Evolutionary conservation across 2,888 invertebrate genomes (phyloP), one percentile per base, ranked within the genome.

Genomic region (Leptinotarsa haldemani): DNA sequence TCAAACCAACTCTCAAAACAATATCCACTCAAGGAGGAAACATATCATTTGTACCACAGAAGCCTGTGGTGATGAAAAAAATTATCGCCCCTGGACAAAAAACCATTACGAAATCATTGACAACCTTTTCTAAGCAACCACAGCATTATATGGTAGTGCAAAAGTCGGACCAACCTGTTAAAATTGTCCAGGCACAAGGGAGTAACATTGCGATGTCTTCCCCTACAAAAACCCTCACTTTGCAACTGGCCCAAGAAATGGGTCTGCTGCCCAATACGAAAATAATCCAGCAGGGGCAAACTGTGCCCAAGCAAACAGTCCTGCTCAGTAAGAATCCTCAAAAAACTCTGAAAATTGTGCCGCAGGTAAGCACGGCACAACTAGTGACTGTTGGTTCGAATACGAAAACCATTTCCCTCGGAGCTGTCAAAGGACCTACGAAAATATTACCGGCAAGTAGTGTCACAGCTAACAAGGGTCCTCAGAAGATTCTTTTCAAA

Each of bases 361-460:
- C 86, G 4, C 86, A 86, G 79, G 68, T 73, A 40, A 74, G 73
- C 50, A 40, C 81, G 3, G 74, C 80, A 47, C 76, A 81, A 30
- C 77, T 81, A 25, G 82, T 85, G 0, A 88, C 87, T 53, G 81
- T 78, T 74, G 88, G 70, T 12, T 65, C 73, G 4, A 76, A 61
- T 56, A 67, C 79, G 30, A 84, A 89, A 85, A 87, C 89, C 2
- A 88, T 91, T 71, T 83, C 88, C 16, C 66, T 82, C 61, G 82
- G 75, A 63, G 80, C 85, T 79, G 73, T 92, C 12, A 93, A 94
- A 86, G 92, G 94, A 16, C 93, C 94, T 0, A 90, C 93, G 47
- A 94, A 93, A 87, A 91, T 94, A 79, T 87, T 93, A 76, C 92
- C 94, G 15, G 91, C 92, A 7, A 90, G 92, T 20, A 77, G 76